Evolutionary conservation across 1,140 invertebrate species (phyloP), one percentile per base, ranked within the genome.

Genomic region (Maniola jurtina): DNA sequence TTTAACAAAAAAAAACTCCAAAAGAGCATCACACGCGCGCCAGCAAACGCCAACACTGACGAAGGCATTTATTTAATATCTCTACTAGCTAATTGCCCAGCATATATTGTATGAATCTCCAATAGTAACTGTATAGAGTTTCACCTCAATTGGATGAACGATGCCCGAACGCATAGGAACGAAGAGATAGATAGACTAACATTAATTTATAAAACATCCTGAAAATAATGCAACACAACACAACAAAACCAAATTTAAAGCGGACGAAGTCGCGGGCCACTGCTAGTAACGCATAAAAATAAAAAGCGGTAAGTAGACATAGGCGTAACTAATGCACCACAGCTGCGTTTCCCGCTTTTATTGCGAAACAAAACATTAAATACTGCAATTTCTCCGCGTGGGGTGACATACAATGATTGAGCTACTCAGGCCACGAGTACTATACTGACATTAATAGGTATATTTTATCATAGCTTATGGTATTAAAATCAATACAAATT

Each of bases 301-400:
- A 66, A 40, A 42, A 61, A 71, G 52, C 36, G 69, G 58, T 70
- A 66, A 67, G 60, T 71, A 72, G 55, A 55, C 61, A 79, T 73
- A 66, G 63, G 75, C 76, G 73, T 77, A 73, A 68, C 78, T 73
- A 83, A 88, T 80, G 73, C 71, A 74, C 58, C 76, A 65, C 86
- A 88, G 84, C 83, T 88, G 86, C 79, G 79, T 69, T 71, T 69
- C 58, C 66, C 70, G 63, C 61, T 72, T 80, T 86, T 86, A 88
- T 88, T 83, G 81, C 80, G 69, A 82, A 83, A 82, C 80, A 84
- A 86, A 86, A 84, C 82, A 86, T 84, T 82, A 85, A 80, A 79
- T 81, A 85, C 76, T 75, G 73, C 72, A 68, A 68, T 72, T 71
- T 69, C 69, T 70, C 66, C 35, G 63, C 61, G 65, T 73, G 73